Conservation (phyloP, 1,140 invertebrate species). For the Heliconius hewitsoni region DNA sequence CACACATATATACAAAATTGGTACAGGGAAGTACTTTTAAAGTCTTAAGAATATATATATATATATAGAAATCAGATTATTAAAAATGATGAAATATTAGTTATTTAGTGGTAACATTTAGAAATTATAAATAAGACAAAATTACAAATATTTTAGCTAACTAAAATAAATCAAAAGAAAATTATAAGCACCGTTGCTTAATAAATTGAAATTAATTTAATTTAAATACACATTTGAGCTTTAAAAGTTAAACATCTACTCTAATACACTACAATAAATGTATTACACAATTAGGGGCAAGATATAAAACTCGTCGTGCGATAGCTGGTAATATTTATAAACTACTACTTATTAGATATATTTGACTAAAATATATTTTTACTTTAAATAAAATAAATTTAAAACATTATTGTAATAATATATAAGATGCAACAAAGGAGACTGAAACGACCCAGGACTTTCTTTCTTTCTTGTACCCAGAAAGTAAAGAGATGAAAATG, state of each 20-base stretch:
- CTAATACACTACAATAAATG: conserved; percentile 8
- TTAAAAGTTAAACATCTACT: conserved; percentile 34
- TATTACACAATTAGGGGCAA: conserved; percentile 30
- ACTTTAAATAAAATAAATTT: background rate
- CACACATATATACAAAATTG: too few relatives aligned
- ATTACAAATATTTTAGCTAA: background rate
- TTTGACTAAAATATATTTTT: conserved; percentile 1
- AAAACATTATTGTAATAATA: background rate
- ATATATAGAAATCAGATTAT: background rate
- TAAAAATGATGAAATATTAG: background rate
- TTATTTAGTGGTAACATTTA: background rate
- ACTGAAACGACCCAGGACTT: too few relatives aligned
- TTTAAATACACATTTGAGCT: conserved; percentile 31
- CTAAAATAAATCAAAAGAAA: background rate
- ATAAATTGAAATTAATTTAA: background rate
- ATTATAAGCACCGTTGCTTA: conserved; percentile 12
- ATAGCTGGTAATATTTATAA: conserved; percentile 31
- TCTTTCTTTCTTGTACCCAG: too few relatives aligned
- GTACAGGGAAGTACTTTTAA: background rate
- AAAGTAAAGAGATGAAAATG: too few relatives aligned
- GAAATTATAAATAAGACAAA: background rate
- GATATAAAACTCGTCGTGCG: conserved; percentile 32
- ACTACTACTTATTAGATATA: background rate
- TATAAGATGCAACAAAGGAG: background rate
- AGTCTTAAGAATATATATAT: background rate